Percentiles rank a stretch among this genome's conserved stretches.
These are phyloP conservation scores for Melanotaenia duboulayi DNA, from an alignment of 2,113 vertebrate genomes.

Conservation along the genomic window DNA sequence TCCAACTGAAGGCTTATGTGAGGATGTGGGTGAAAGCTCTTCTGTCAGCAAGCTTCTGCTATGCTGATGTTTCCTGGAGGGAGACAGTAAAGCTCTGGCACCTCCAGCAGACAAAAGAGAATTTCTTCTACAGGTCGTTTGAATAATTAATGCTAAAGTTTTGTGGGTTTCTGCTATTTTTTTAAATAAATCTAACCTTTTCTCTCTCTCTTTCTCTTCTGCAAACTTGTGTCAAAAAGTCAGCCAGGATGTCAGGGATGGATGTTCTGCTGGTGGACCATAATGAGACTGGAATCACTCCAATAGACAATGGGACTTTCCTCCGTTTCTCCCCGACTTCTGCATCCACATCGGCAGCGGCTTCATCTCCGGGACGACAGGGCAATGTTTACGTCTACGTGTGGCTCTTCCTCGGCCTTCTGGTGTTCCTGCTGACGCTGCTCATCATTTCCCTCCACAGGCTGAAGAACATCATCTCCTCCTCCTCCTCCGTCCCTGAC, in stretches of 20 bases:
- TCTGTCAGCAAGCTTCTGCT: constrained; percentile 34
- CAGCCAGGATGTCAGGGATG: constrained; percentile 76
- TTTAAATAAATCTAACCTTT: constrained; percentile 13
- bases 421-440: constrained; percentile 92
- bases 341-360: constrained; percentile 87
- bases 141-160: constrained; percentile 17
- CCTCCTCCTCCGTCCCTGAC: constrained; percentile 92
- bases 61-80: constrained; percentile 20
- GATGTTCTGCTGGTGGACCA: constrained; percentile 65
- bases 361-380: constrained; percentile 78
- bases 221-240: not conserved
- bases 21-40: constrained; percentile 32
- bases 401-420: constrained; percentile 94
- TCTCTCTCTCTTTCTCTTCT: constrained; percentile 4
- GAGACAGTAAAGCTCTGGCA: constrained; percentile 18
- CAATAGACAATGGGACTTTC: constrained; percentile 88
- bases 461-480: constrained; percentile 97
- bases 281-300: constrained; percentile 67
- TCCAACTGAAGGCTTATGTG: constrained; percentile 18
- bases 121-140: constrained; percentile 14
- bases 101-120: constrained; percentile 27
- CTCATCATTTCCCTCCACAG: constrained; percentile 94
- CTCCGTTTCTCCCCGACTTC: constrained; percentile 89
- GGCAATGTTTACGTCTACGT: constrained; percentile 94
- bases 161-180: constrained; percentile 6